Conservation (phyloP, 2,888 invertebrate genomes). For the Thyatira batis region DNA sequence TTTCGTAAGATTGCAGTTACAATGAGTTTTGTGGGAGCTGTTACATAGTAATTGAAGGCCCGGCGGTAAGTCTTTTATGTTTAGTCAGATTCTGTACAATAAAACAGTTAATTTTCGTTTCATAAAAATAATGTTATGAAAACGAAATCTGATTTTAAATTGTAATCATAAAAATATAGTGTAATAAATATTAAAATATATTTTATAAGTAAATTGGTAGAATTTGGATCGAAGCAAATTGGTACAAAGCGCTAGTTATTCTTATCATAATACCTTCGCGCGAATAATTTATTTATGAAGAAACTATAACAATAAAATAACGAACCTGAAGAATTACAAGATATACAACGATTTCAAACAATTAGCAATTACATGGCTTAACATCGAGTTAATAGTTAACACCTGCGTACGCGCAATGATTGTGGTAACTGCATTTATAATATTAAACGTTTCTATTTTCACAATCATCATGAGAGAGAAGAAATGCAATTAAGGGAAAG, state of each 20-base stretch:
- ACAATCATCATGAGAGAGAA: not conserved
- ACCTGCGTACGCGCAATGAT: not conserved
- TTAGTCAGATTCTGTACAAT: too few species aligned
- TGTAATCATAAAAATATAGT: too few species aligned
- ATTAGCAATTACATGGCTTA: not conserved
- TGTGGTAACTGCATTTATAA: not conserved
- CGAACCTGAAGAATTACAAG: not conserved
- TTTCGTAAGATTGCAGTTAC: not conserved
- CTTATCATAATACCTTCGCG: too few species aligned
- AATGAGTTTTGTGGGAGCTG: not conserved
- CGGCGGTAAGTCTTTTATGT: not conserved
- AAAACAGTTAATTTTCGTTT: too few species aligned
- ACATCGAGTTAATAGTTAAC: not conserved
- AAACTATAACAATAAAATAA: not conserved
- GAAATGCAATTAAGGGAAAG: not conserved
- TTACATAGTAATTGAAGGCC: not conserved
- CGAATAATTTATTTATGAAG: too few species aligned
- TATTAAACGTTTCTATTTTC: conserved; percentile 2
- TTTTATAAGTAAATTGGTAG: too few species aligned
- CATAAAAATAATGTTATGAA: too few species aligned
- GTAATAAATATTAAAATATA: too few species aligned
- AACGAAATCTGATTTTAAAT: too few species aligned
- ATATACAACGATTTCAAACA: not conserved
- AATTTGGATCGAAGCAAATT: too few species aligned
- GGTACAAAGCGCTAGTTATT: too few species aligned